These are phyloP conservation scores for Coptotermes formosanus DNA, from an alignment of 1,140 invertebrate genomes.

Conservation along the genomic window DNA sequence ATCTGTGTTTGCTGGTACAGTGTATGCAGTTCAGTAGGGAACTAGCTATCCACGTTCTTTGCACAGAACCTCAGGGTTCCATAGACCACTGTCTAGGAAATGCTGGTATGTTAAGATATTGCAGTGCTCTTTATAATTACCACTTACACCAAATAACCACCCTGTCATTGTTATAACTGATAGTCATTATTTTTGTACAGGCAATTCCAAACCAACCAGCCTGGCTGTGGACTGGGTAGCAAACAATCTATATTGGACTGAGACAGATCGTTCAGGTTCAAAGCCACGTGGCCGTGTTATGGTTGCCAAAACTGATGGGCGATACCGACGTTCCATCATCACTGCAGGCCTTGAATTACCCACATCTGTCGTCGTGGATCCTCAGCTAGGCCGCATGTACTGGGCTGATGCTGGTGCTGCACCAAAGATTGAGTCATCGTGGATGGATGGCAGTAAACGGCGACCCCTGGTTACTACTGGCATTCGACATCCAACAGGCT, in stretches of 20 bases:
- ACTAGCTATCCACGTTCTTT: too few species aligned
- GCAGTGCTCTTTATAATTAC: too few species aligned
- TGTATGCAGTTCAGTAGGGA: too few species aligned
- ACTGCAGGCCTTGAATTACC: conserved; percentile 68
- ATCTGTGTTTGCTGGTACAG: too few species aligned
- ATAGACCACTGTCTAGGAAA: too few species aligned
- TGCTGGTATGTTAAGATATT: too few species aligned
- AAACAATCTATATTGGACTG: conserved; percentile 93
- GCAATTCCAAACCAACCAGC: conserved; percentile 75
- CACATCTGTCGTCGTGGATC: conserved; percentile 83
- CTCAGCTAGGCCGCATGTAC: conserved; percentile 78
- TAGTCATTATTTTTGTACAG: conserved; percentile 40
- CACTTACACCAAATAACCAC: too few species aligned
- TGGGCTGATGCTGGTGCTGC: conserved; percentile 85
- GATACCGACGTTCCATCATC: conserved; percentile 77
- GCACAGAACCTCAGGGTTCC: too few species aligned
- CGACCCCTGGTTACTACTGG: conserved; percentile 73
- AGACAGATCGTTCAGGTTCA: conserved; percentile 71
- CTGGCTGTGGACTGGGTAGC: conserved; percentile 90
- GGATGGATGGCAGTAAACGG: conserved; percentile 93
- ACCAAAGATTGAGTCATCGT: conserved; percentile 85
- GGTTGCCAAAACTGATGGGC: conserved; percentile 84
- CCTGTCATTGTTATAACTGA: too few species aligned
- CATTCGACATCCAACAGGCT: conserved; percentile 80
- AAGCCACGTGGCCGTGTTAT: conserved; percentile 72